Evolutionary conservation across 2,113 vertebrate species (phyloP).

Genomic region (Nasalis larvatus): DNA sequence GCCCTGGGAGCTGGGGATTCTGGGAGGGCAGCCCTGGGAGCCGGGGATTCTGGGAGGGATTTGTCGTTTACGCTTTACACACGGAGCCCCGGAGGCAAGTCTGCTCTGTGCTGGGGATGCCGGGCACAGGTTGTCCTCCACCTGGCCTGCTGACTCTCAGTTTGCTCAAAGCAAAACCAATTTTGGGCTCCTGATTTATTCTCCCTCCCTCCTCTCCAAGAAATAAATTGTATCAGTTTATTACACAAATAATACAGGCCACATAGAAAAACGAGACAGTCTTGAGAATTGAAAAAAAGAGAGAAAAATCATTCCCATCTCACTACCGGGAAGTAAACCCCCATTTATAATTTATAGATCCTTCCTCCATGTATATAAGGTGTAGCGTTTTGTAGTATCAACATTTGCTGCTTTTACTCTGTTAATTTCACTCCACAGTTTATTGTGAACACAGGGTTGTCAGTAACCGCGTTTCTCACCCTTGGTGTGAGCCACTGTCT

Average conservation of each 20-base stretch:
- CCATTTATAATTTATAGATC: fast-evolving
- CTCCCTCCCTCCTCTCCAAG: not conserved
- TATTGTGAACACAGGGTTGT: fast-evolving
- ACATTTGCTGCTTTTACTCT: fast-evolving
- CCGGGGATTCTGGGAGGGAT: not conserved
- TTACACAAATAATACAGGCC: not conserved
- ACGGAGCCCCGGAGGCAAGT: not conserved
- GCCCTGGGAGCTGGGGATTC: not conserved
- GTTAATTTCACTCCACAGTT: fast-evolving
- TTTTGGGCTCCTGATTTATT: fast-evolving
- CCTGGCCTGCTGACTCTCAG: fast-evolving
- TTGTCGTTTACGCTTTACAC: too few relatives aligned
- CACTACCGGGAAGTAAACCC: fast-evolving
- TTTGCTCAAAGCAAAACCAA: too few relatives aligned
- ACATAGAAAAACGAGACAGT: fast-evolving
- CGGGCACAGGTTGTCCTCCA: fast-evolving
- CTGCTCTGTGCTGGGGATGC: too few relatives aligned
- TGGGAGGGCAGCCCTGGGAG: not conserved
- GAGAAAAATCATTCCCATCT: fast-evolving
- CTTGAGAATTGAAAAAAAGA: not conserved
- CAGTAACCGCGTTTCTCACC: fast-evolving
- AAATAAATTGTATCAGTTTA: fast-evolving
- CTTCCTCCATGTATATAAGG: fast-evolving
- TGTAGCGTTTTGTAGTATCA: fast-evolving
- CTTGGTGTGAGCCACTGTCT: fast-evolving